Base-by-base conservation (phyloP, 2,888 invertebrate genomes). In the Nebria brevicollis region DNA sequence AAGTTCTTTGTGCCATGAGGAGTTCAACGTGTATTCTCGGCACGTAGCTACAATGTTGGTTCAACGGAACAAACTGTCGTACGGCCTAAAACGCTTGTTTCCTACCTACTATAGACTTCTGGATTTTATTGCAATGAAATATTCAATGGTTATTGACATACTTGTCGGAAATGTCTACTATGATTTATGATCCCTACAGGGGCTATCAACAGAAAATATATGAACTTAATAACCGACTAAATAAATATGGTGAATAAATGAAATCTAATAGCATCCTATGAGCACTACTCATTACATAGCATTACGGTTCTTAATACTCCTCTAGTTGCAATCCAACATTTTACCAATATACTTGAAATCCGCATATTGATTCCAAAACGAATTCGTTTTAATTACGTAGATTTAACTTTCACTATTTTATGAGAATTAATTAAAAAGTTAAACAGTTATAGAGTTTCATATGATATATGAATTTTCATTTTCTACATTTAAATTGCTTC, bases 11-110 rank as follows among this genome's bases (percentile, higher is more conserved):
- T 54, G 7, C 54, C 13, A 54, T 8, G 8, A 54, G 54, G 13
- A 11, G 54, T 54, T 54, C 13, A 13, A 13, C 54, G 54, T 54
- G 54, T 54, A 54, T 54, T 54, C 54, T 54, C 54, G 54, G 54
- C 54, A 54, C 54, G 54, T 54, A 54, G 54, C 54, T 54, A 6
- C 2, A 54, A 54, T 54, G 54, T 54, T 54, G 54, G 11, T 13
- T 13, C 54, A 54, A 54, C 54, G 54, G 54, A 54, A 54, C 54
- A 54, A 54, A 54, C 54, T 54, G 54, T 54, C 54, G 54, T 54
- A 54, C 54, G 54, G 54, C 54, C 54, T 54, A 54, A 54, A 54
- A 54, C 54, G 54, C 54, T 54, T 54, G 54, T 54, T 54, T 54
- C 54, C 54, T 54, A 54, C 54, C 54, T 54, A 54, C 54, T 54